phyloP scores from a whole-genome alignment of 2,113 vertebrate species.

The Bubo scandiacus region DNA sequence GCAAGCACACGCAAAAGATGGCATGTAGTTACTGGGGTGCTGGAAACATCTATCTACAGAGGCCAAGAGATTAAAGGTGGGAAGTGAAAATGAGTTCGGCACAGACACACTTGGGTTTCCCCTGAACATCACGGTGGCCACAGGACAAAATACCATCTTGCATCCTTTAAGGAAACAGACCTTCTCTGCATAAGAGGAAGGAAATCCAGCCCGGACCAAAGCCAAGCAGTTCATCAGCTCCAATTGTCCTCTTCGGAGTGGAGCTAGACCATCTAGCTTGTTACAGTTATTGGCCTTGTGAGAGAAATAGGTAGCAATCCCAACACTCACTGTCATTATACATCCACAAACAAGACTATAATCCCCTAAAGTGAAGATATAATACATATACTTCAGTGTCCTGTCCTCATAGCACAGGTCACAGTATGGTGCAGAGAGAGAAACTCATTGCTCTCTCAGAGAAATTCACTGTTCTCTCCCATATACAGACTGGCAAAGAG shows the following conservation, averaged over 20 bases:
- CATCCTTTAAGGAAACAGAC: neutral
- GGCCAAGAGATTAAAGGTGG: neutral
- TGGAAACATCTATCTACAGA: neutral
- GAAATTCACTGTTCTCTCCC: neutral
- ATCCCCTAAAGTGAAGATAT: neutral
- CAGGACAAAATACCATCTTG: neutral
- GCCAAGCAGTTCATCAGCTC: neutral
- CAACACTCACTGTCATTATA: neutral
- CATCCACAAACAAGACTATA: neutral
- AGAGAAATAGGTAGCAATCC: neutral
- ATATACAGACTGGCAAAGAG: neutral
- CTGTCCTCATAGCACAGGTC: neutral
- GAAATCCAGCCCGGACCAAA: neutral
- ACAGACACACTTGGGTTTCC: neutral
- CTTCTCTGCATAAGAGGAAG: neutral
- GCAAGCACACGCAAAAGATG: neutral
- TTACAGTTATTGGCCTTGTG: neutral
- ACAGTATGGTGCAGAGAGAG: neutral
- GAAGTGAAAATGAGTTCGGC: neutral
- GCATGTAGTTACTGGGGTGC: neutral
- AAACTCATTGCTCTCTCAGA: neutral
- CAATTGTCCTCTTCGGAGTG: neutral
- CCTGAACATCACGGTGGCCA: neutral
- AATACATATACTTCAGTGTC: neutral
- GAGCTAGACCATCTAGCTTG: neutral